Conservation (phyloP, 2,797 vertebrate genomes). For the Falco columbarius region DNA sequence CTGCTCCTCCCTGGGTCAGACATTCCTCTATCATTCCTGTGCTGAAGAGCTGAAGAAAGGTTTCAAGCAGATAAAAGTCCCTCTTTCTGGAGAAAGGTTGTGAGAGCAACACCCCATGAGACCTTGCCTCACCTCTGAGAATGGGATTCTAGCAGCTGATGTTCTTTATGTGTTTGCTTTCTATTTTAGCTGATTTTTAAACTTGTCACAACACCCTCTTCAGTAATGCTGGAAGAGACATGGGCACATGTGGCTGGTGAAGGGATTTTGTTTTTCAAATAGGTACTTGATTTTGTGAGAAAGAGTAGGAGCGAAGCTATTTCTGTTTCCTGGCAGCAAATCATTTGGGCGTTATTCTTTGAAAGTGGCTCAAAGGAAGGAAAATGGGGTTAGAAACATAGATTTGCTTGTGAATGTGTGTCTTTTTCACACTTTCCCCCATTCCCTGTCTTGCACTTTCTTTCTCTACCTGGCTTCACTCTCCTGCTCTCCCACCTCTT, state of each 20-base stretch:
- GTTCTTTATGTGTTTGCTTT: neutral
- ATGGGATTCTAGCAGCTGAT: neutral
- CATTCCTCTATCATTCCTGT: neutral
- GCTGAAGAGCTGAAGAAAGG: neutral
- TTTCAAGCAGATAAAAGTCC: neutral
- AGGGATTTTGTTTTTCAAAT: constrained; percentile 2
- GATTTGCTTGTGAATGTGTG: neutral
- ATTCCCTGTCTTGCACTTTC: neutral
- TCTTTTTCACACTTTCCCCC: neutral
- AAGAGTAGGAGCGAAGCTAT: neutral
- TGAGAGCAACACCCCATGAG: neutral
- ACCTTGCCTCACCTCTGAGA: neutral
- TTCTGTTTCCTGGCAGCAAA: constrained; percentile 9
- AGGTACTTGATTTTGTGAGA: neutral
- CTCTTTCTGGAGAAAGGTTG: neutral
- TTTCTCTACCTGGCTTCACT: neutral
- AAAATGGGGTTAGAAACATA: neutral
- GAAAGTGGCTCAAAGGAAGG: neutral
- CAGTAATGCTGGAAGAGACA: neutral
- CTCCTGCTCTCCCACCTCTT: neutral
- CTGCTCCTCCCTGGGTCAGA: neutral
- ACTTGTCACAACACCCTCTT: neutral
- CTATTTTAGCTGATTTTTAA: constrained; percentile 18
- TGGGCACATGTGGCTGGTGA: neutral
- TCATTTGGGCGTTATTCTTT: neutral